Conservation (phyloP, 1,140 invertebrate species). For the Neotoxoptera formosana region DNA sequence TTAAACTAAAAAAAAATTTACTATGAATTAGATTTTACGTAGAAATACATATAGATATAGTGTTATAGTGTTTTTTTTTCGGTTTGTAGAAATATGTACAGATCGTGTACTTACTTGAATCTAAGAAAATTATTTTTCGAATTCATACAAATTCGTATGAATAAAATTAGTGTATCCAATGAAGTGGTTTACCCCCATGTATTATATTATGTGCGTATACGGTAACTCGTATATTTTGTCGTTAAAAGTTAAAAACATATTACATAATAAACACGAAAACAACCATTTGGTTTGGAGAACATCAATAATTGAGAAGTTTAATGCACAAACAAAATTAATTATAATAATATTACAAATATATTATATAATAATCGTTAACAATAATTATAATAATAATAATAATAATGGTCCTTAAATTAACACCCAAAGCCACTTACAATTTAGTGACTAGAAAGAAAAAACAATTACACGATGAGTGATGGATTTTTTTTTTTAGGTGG, state of each 20-base stretch:
- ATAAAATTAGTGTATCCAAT: no score
- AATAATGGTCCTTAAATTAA: background rate
- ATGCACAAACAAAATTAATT: background rate
- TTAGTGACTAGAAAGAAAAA: constrained; percentile 13
- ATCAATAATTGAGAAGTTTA: background rate
- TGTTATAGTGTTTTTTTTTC: no score
- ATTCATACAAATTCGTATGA: no score
- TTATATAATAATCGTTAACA: background rate
- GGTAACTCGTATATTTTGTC: background rate
- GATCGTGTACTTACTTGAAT: no score
- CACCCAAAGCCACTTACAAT: background rate
- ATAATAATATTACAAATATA: constrained; percentile 10
- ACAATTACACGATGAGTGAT: background rate
- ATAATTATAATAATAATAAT: constrained; percentile 11
- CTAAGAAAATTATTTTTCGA: no score
- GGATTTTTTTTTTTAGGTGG: background rate
- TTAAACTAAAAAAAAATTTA: no score
- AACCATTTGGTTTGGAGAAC: background rate
- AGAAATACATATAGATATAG: no score
- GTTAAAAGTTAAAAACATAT: background rate
- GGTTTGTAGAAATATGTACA: no score
- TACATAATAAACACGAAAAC: background rate
- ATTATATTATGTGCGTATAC: no score
- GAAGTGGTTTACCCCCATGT: no score
- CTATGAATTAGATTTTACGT: no score